Evolutionary conservation across 2,888 invertebrate genomes (phyloP).

Genomic region (Drosophila kuntzei): DNA sequence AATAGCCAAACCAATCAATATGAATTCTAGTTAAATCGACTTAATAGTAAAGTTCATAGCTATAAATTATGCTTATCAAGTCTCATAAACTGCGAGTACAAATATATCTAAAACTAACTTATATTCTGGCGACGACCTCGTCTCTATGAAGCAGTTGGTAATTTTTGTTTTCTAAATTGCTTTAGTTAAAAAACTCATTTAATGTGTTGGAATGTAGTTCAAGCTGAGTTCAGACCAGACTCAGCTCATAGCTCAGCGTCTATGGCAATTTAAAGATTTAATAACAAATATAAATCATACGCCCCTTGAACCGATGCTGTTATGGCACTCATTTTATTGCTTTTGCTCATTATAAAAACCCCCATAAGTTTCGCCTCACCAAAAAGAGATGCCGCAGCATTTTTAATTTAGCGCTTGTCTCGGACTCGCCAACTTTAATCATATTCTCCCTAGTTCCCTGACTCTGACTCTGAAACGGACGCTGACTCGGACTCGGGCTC

Average conservation of each 20-base stretch:
- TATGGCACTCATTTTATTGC: conserved; percentile 67
- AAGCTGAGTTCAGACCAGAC: background rate
- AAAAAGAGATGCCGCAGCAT: conserved; percentile 67
- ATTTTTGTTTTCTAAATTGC: conserved; percentile 41
- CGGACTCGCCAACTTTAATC: conserved; percentile 68
- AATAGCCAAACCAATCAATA: background rate
- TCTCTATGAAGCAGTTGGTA: conserved; percentile 4
- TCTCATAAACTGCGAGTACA: background rate
- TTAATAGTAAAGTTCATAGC: background rate
- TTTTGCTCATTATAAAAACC: conserved; percentile 69
- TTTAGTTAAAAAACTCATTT: conserved; percentile 56
- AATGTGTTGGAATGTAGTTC: conserved; percentile 22
- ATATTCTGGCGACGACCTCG: conserved; percentile 19
- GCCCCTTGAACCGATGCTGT: conserved; percentile 51
- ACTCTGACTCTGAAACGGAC: conserved; percentile 3
- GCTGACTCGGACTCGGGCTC: background rate
- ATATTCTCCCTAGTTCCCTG: conserved; percentile 59
- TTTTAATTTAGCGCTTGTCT: conserved; percentile 75
- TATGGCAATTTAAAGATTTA: conserved; percentile 64
- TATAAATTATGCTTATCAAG: conserved; percentile 4
- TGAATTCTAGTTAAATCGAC: background rate
- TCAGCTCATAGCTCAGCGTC: conserved; percentile 17
- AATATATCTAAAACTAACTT: conserved; percentile 5
- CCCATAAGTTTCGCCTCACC: conserved; percentile 49
- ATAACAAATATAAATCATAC: conserved; percentile 76